Conservation (phyloP, 2,797 vertebrate species). For the Oreochromis grahami region DNA sequence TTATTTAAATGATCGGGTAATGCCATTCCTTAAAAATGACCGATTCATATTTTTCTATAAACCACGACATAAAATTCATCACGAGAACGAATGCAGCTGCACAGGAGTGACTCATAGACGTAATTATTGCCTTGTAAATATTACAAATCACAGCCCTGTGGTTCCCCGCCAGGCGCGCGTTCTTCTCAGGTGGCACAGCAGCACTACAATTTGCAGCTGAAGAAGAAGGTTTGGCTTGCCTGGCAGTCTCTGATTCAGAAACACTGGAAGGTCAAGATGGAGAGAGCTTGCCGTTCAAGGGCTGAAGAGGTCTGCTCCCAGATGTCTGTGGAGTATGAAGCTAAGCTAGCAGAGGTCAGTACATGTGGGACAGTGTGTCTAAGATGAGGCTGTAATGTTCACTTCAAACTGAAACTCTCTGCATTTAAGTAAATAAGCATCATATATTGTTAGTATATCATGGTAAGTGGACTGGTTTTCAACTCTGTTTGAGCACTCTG, state of each 20-base stretch:
- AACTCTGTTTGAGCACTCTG: neutral
- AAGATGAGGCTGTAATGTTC: neutral
- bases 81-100: neutral
- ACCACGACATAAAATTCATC: neutral
- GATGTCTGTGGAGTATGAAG: constrained; percentile 86
- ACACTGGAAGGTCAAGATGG: constrained; percentile 86
- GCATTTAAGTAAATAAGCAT: neutral
- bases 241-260: constrained; percentile 82
- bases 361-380: neutral
- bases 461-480: neutral
- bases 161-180: constrained; percentile 62
- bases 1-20: neutral
- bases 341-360: constrained; percentile 84
- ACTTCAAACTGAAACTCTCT: neutral
- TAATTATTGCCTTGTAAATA: constrained; percentile 28
- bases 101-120: neutral
- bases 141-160: constrained; percentile 12
- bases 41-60: neutral
- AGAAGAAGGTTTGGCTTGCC: constrained; percentile 85
- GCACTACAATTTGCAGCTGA: constrained; percentile 80
- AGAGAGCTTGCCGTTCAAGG: constrained; percentile 84
- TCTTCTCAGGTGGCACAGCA: constrained; percentile 73
- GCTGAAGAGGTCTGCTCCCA: constrained; percentile 88
- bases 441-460: neutral
- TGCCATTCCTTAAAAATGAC: neutral